A percentile compares a stretch with the other conserved stretches of the same genome.
Evolutionary conservation across 2,113 vertebrate genomes (phyloP).

Genomic region (Takifugu flavidus): DNA sequence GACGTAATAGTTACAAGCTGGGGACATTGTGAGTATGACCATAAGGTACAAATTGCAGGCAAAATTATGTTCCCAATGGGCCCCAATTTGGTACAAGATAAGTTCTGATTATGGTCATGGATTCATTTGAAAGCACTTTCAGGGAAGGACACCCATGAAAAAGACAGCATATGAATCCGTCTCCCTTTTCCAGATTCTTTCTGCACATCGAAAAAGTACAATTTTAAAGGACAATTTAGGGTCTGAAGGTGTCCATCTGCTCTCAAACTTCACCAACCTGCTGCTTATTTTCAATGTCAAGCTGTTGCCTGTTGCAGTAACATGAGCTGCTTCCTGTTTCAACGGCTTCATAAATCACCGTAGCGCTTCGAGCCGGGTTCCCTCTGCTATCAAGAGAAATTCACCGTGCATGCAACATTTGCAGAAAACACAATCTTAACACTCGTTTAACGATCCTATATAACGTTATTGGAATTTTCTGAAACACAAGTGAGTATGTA

Average conservation of each 20-base stretch:
- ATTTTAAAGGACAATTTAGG: background rate
- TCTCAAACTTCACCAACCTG: background rate
- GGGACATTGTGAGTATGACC: constrained; percentile 34
- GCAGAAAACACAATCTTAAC: constrained; percentile 3
- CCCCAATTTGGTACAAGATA: constrained; percentile 31
- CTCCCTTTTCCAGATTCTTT: too few relatives aligned
- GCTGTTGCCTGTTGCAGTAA: constrained; percentile 15
- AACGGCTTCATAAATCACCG: constrained; percentile 23
- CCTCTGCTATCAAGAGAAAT: background rate
- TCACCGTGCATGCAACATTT: background rate
- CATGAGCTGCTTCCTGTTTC: constrained; percentile 22
- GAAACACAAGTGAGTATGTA: background rate
- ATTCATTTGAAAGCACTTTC: background rate
- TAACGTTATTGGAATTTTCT: constrained; percentile 20
- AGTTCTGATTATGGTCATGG: background rate
- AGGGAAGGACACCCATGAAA: background rate
- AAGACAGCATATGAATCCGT: too few relatives aligned
- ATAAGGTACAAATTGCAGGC: constrained; percentile 40
- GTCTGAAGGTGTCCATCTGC: background rate
- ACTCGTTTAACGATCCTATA: constrained; percentile 14
- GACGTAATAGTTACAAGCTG: constrained; percentile 52
- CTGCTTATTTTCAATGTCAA: constrained; percentile 15
- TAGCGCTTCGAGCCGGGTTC: constrained; percentile 1
- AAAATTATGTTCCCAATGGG: constrained; percentile 36
- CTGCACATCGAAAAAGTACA: background rate